These are phyloP conservation scores for Phylloscopus collybita DNA, from an alignment of 2,797 vertebrate genomes.

Conservation along the genomic window DNA sequence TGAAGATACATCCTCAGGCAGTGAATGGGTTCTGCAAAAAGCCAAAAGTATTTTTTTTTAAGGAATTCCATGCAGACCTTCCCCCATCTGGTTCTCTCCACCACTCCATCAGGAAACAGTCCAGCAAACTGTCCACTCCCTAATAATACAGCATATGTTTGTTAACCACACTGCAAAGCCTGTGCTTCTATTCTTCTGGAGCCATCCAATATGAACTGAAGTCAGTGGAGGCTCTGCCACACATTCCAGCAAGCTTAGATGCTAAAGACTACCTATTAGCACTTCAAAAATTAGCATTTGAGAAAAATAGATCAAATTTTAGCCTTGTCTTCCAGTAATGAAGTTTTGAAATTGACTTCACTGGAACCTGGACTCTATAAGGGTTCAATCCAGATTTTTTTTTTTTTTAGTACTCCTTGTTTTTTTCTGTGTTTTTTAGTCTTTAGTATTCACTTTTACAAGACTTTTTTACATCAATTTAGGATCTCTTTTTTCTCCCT, in stretches of 20 bases:
- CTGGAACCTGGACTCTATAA: background rate
- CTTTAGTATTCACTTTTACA: background rate
- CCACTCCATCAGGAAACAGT: background rate
- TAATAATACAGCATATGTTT: background rate
- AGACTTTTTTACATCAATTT: background rate
- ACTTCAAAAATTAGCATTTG: background rate
- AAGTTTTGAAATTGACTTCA: background rate
- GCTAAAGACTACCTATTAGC: background rate
- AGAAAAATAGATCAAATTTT: background rate
- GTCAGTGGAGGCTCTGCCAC: background rate
- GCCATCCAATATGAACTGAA: background rate
- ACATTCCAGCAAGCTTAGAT: background rate
- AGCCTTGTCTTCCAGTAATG: background rate
- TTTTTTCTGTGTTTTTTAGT: background rate
- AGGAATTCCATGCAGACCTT: background rate
- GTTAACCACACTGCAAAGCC: background rate
- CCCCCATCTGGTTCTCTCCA: background rate
- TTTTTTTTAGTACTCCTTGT: background rate
- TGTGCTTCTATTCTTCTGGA: background rate
- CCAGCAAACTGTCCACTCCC: background rate
- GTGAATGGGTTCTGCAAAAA: conserved; percentile 79
- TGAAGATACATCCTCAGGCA: conserved; percentile 75
- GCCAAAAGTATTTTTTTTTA: background rate
- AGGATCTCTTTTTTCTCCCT: background rate
- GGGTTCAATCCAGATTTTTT: background rate